Percentiles rank a stretch among this genome's conserved stretches.
phyloP scores from a whole-genome alignment of 1,140 invertebrate species.

The Lysiphlebus fabarum region DNA sequence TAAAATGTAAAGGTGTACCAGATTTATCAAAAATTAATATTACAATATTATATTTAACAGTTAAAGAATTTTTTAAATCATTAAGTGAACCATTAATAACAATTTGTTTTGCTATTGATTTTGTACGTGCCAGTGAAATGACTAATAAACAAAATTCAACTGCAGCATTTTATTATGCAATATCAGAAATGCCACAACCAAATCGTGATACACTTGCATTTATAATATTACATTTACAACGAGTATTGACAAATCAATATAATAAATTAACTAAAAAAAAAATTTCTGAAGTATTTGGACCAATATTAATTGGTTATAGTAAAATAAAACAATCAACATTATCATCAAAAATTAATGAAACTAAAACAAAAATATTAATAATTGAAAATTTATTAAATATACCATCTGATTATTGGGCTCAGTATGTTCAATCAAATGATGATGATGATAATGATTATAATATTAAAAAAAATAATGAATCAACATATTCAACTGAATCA shows the following conservation, averaged over 20 bases:
- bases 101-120: constrained; percentile 69
- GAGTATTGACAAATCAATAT: constrained; percentile 67
- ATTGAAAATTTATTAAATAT: constrained; percentile 66
- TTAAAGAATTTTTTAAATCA: constrained; percentile 76
- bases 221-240: constrained; percentile 78
- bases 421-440: constrained; percentile 55
- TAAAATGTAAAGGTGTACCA: constrained; percentile 72
- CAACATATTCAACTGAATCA: constrained; percentile 56
- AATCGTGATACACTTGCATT: constrained; percentile 87
- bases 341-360: constrained; percentile 63
- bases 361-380: constrained; percentile 61
- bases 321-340: constrained; percentile 60
- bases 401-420: constrained; percentile 65
- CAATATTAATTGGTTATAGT: constrained; percentile 80
- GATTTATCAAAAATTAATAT: constrained; percentile 71
- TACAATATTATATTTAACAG: constrained; percentile 77
- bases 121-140: constrained; percentile 67
- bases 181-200: constrained; percentile 73
- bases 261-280: constrained; percentile 78
- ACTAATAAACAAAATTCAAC: constrained; percentile 56
- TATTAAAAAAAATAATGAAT: constrained; percentile 50
- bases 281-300: constrained; percentile 79
- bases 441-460: constrained; percentile 39
- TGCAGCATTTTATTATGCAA: constrained; percentile 63
- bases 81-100: constrained; percentile 83